A percentile compares a stretch with the other conserved stretches of the same genome.
phyloP scores from a whole-genome alignment of 2,113 vertebrate genomes.

The Labrus mixtus region DNA sequence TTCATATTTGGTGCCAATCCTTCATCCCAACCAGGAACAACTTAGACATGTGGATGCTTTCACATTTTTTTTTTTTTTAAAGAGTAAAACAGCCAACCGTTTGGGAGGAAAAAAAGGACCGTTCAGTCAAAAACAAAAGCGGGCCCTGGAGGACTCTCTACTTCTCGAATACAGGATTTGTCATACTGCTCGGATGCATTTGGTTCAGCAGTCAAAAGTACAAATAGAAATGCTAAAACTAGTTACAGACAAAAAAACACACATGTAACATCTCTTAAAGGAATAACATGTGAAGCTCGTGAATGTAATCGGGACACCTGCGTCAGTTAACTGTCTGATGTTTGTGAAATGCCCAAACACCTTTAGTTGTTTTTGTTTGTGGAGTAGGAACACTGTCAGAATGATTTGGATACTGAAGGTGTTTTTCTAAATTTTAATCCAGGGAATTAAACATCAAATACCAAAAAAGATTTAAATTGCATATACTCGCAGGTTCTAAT shows the following conservation, averaged over 20 bases:
- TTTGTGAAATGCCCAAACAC: constrained; percentile 55
- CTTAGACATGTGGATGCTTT: constrained; percentile 44
- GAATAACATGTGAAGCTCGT: constrained; percentile 69
- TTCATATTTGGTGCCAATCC: constrained; percentile 73
- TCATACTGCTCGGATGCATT: constrained; percentile 76
- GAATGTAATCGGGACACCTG: constrained; percentile 60
- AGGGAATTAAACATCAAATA: constrained; percentile 17
- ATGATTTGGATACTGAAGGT: constrained; percentile 22
- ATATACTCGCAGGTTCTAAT: constrained; percentile 39
- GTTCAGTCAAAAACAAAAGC: constrained; percentile 1
- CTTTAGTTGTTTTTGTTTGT: background rate
- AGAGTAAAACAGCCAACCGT: constrained; percentile 60
- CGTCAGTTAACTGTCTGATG: constrained; percentile 23
- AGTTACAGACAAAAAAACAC: constrained; percentile 57
- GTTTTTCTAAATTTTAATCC: constrained; percentile 40
- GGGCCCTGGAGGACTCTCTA: constrained; percentile 51
- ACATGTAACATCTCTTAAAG: constrained; percentile 72
- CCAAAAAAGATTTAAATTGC: constrained; percentile 36
- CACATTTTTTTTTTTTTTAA: constrained; percentile 6
- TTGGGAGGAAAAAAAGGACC: constrained; percentile 34
- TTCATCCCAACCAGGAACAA: constrained; percentile 54
- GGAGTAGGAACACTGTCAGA: constrained; percentile 25
- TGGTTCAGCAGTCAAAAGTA: constrained; percentile 73
- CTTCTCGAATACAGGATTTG: constrained; percentile 57
- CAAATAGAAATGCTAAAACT: constrained; percentile 76